These are phyloP conservation scores for Chironomus riparius DNA, from an alignment of 2,888 invertebrate genomes.

Conservation along the genomic window DNA sequence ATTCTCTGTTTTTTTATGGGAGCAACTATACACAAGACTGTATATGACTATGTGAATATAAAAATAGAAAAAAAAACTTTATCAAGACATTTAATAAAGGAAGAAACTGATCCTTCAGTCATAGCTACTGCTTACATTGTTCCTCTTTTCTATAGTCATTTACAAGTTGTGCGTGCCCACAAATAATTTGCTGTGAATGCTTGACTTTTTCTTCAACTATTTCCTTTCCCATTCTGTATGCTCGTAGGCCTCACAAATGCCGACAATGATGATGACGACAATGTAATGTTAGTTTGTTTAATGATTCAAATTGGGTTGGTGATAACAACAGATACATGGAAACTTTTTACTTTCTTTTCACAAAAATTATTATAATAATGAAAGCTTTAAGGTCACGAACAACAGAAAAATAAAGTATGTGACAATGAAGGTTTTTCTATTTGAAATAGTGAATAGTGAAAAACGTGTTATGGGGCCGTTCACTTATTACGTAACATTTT, in stretches of 20 bases:
- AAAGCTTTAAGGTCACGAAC: too few species aligned
- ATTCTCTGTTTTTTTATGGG: not conserved
- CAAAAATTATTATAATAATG: too few species aligned
- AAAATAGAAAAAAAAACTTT: not conserved
- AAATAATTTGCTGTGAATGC: constrained; percentile 12
- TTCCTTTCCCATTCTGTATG: not conserved
- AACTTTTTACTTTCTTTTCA: not conserved
- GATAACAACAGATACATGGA: too few species aligned
- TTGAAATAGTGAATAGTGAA: too few species aligned
- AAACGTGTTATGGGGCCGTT: too few species aligned
- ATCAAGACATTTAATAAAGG: too few species aligned
- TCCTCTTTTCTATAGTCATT: not conserved
- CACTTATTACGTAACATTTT: too few species aligned
- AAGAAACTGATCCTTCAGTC: not conserved
- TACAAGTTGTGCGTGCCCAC: constrained; percentile 14
- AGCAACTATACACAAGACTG: not conserved
- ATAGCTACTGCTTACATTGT: not conserved
- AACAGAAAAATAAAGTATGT: too few species aligned
- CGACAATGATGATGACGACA: not conserved
- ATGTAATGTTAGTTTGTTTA: too few species aligned
- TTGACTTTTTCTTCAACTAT: not conserved
- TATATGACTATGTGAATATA: not conserved
- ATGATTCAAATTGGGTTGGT: too few species aligned
- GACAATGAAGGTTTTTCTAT: too few species aligned
- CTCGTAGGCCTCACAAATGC: not conserved